phyloP scores from a whole-genome alignment of 2,888 invertebrate genomes.

The Volucella zonaria region DNA sequence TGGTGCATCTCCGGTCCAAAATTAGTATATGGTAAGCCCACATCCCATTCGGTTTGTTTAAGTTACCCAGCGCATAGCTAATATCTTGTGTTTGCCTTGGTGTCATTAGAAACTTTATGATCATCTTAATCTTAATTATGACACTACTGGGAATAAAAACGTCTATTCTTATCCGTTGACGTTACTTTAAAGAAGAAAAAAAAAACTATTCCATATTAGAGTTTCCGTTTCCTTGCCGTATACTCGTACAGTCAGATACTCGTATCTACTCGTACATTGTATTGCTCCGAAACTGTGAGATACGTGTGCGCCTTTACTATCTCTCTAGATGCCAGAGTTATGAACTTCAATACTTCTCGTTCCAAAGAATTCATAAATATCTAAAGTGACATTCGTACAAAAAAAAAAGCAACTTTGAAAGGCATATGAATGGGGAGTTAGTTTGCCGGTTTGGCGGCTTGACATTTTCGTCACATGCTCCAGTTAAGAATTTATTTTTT shows the following conservation, averaged over 20 bases:
- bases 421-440: slow-evolving; percentile 17
- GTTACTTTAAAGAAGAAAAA: neutral
- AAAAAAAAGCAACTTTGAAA: slow-evolving; percentile 12
- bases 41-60: neutral
- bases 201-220: neutral
- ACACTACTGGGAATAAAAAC: slow-evolving; percentile 24
- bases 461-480: slow-evolving; percentile 6
- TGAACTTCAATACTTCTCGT: slow-evolving; percentile 1
- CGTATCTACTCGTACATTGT: neutral
- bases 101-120: slow-evolving; percentile 16
- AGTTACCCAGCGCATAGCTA: neutral
- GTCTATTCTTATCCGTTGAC: slow-evolving; percentile 7
- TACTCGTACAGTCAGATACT: neutral
- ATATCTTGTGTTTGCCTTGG: neutral
- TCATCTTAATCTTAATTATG: slow-evolving; percentile 29
- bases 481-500: slow-evolving; percentile 10
- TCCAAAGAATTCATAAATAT: slow-evolving; percentile 31
- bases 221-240: slow-evolving; percentile 3
- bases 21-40: neutral
- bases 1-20: neutral
- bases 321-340: slow-evolving; percentile 2
- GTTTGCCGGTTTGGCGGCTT: neutral
- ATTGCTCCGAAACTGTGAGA: neutral
- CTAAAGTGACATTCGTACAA: slow-evolving; percentile 16
- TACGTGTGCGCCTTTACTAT: neutral